Evolutionary conservation across 2,113 vertebrate species (phyloP).

Genomic region (Ondatra zibethicus): DNA sequence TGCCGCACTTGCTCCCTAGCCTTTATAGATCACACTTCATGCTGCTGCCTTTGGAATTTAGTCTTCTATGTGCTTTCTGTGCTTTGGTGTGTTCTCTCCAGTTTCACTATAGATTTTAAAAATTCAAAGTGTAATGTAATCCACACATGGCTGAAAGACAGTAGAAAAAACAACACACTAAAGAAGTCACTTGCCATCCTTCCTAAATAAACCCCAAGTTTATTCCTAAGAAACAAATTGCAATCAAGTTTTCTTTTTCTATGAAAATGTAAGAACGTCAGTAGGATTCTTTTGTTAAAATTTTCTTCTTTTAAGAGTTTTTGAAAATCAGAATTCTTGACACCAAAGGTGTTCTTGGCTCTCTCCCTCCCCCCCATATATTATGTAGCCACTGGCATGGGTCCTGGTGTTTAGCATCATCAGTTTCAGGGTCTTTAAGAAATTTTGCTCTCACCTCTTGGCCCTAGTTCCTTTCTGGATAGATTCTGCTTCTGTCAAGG

Average conservation of each 20-base stretch:
- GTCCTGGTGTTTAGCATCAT: not conserved
- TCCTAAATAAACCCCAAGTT: not conserved
- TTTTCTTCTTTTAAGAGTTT: not conserved
- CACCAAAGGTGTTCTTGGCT: not conserved
- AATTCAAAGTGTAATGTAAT: not conserved
- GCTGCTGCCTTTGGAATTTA: not conserved
- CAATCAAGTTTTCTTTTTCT: not conserved
- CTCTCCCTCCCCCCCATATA: accelerated
- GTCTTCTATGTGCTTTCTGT: not conserved
- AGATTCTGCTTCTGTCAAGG: not conserved
- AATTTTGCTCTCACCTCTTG: not conserved
- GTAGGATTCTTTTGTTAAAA: not conserved
- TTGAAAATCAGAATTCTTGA: not conserved
- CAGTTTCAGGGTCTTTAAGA: not conserved
- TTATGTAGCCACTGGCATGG: not conserved
- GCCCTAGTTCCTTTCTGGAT: slow-evolving; percentile 6
- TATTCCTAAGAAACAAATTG: slow-evolving; percentile 30
- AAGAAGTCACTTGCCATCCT: not conserved
- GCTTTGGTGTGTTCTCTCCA: not conserved
- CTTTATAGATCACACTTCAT: not conserved
- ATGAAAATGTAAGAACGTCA: not conserved
- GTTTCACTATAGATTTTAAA: not conserved
- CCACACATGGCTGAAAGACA: not conserved
- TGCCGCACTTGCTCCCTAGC: not conserved
- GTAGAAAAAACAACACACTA: not conserved